Percentiles rank a stretch among this genome's conserved stretches.
These are phyloP conservation scores for Synergus itoensis DNA, from an alignment of 2,888 invertebrate genomes.

Conservation along the genomic window DNA sequence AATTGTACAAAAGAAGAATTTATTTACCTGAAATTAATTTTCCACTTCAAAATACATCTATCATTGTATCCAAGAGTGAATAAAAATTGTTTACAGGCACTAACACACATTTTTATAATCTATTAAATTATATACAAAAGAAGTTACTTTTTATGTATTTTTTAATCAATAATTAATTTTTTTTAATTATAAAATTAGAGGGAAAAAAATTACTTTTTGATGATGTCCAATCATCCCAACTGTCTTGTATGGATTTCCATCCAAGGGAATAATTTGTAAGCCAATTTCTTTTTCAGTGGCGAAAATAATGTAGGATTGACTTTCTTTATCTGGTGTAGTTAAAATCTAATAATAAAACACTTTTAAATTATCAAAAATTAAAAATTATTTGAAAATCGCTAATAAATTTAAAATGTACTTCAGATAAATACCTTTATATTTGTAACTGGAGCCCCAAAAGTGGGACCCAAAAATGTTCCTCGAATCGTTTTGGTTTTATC, in stretches of 20 bases:
- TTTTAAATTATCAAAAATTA: slow-evolving; percentile 1
- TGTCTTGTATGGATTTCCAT: slow-evolving; percentile 87
- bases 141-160: slow-evolving; percentile 1
- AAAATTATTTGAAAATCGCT: not conserved
- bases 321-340: slow-evolving; percentile 67
- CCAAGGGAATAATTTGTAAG: slow-evolving; percentile 84
- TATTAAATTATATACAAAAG: slow-evolving; percentile 53
- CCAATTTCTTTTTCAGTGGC: slow-evolving; percentile 84
- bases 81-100: slow-evolving; percentile 78
- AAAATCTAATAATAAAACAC: slow-evolving; percentile 71
- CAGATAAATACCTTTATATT: slow-evolving; percentile 75
- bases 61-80: slow-evolving; percentile 81
- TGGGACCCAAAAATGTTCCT: slow-evolving; percentile 84
- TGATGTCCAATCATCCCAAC: slow-evolving; percentile 84
- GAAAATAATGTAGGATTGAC: slow-evolving; percentile 81
- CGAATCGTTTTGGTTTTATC: slow-evolving; percentile 83
- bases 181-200: not conserved
- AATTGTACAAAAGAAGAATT: not conserved
- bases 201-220: slow-evolving; percentile 79
- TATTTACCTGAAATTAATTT: slow-evolving; percentile 79
- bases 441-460: slow-evolving; percentile 82
- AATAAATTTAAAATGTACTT: not conserved
- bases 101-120: slow-evolving; percentile 76
- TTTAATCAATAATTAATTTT: no score
- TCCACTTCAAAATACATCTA: slow-evolving; percentile 81